phyloP scores from a whole-genome alignment of 2,888 invertebrate species.

The Linyphia triangularis region DNA sequence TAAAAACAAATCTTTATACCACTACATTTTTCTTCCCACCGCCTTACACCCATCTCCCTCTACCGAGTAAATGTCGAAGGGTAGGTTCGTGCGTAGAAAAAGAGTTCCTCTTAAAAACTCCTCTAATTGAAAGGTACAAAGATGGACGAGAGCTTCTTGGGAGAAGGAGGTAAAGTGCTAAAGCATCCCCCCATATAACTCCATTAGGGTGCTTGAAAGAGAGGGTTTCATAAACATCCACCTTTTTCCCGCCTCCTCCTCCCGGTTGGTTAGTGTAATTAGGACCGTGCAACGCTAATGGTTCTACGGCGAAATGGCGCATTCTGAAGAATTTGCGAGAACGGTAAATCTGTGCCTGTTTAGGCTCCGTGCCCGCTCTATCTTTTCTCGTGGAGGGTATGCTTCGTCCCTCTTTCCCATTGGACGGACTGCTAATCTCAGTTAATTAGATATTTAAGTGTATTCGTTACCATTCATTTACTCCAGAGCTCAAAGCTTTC shows the following conservation, averaged over 20 bases:
- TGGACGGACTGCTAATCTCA: too few species aligned
- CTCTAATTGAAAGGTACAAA: conserved; percentile 52
- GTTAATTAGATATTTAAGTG: too few species aligned
- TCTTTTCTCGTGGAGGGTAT: too few species aligned
- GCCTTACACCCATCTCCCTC: neutral
- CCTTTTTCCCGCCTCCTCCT: neutral
- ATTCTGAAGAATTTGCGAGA: conserved; percentile 8
- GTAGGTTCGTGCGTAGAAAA: neutral
- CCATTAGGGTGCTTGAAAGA: conserved; percentile 34
- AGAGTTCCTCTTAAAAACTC: conserved; percentile 1
- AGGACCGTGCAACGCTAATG: conserved; percentile 12
- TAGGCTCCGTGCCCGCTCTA: too few species aligned
- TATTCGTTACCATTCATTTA: too few species aligned
- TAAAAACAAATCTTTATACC: neutral
- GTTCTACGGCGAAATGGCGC: neutral
- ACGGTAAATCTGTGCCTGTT: too few species aligned
- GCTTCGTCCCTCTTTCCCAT: too few species aligned
- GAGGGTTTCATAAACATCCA: conserved; percentile 38
- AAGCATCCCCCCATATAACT: conserved; percentile 43
- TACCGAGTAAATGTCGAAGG: neutral
- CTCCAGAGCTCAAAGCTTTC: too few species aligned
- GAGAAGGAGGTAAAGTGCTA: neutral
- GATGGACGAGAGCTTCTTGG: neutral
- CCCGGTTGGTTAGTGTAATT: conserved; percentile 29
- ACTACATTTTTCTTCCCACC: neutral